phyloP scores from a whole-genome alignment of 2,113 vertebrate genomes.

The Cranoglanis bouderius region DNA sequence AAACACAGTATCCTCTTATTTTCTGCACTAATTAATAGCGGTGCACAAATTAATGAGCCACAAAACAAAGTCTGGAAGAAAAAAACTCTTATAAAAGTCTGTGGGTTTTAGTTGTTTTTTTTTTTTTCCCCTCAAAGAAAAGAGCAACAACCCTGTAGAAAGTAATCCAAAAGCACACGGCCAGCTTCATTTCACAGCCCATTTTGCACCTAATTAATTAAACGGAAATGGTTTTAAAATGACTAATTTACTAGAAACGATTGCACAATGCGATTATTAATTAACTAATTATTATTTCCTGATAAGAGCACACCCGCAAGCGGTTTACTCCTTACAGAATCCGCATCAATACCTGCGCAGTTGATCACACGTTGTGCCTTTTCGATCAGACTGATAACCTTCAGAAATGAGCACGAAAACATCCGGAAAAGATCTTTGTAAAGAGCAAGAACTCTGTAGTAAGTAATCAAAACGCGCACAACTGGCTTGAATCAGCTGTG shows the following conservation, averaged over 20 bases:
- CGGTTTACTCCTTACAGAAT: too few relatives aligned
- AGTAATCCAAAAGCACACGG: neutral
- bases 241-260: neutral
- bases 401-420: neutral
- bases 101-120: fast-evolving
- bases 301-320: too few relatives aligned
- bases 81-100: too few relatives aligned
- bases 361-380: neutral
- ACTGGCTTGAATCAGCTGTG: neutral
- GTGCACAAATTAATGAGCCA: too few relatives aligned
- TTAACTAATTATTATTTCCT: neutral
- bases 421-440: neutral
- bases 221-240: neutral
- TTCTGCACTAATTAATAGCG: too few relatives aligned
- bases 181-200: neutral
- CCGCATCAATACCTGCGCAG: neutral
- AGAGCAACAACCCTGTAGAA: neutral
- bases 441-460: neutral
- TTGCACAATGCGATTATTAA: neutral
- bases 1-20: too few relatives aligned
- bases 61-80: too few relatives aligned
- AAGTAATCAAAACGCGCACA: too few relatives aligned
- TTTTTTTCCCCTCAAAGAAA: neutral
- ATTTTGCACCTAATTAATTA: neutral
- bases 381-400: neutral